Evolutionary conservation across 2,797 vertebrate genomes (phyloP).

Genomic region (Pelodytes ibericus): DNA sequence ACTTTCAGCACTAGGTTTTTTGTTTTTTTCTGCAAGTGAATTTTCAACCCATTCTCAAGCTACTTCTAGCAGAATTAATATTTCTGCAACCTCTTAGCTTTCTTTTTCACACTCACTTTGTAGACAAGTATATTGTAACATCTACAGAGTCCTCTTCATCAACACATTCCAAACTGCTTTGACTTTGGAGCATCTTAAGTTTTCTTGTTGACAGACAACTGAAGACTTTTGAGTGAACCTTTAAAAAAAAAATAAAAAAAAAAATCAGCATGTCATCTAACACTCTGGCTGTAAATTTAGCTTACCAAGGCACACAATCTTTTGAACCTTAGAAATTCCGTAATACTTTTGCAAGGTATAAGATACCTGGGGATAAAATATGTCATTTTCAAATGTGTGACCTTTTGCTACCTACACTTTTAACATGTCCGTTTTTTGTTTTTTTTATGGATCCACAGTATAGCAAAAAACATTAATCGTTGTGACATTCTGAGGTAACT

Average conservation of each 20-base stretch:
- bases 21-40: constrained; percentile 62
- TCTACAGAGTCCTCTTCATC: constrained; percentile 77
- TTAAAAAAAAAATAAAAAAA: too few species aligned
- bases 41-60: constrained; percentile 50
- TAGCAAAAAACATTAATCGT: constrained; percentile 62
- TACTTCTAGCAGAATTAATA: constrained; percentile 41
- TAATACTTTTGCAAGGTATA: constrained; percentile 71
- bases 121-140: constrained; percentile 70
- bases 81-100: constrained; percentile 67
- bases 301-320: constrained; percentile 69
- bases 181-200: constrained; percentile 62
- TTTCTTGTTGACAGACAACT: constrained; percentile 73
- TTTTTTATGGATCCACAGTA: constrained; percentile 31
- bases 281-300: constrained; percentile 72
- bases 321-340: constrained; percentile 67
- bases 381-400: constrained; percentile 67
- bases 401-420: constrained; percentile 59
- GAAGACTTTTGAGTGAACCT: constrained; percentile 66
- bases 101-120: constrained; percentile 71
- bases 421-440: constrained; percentile 39
- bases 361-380: constrained; percentile 67
- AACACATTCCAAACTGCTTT: constrained; percentile 75
- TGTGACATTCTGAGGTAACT: constrained; percentile 59
- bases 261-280: constrained; percentile 68
- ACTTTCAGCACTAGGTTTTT: constrained; percentile 80